phyloP scores from a whole-genome alignment of 2,113 vertebrate species.

The Trichechus manatus region DNA sequence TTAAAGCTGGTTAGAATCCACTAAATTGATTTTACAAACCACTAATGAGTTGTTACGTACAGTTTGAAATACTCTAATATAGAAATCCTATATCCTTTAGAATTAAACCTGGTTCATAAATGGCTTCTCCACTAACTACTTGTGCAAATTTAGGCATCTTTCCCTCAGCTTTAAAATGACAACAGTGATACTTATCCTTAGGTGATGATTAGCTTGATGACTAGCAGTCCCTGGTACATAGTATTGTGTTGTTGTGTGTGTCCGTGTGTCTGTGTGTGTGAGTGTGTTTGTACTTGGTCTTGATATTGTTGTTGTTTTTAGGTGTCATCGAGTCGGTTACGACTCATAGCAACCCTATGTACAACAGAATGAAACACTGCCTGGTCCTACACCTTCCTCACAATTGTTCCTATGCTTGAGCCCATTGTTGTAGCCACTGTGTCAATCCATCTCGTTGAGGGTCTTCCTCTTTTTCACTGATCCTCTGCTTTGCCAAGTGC shows the following conservation, averaged over 20 bases:
- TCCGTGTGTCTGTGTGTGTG: too few species aligned
- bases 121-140: neutral
- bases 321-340: too few species aligned
- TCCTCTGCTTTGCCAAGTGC: neutral
- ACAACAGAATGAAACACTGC: neutral
- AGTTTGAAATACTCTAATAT: neutral
- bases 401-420: neutral
- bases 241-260: neutral
- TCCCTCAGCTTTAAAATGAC: neutral
- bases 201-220: neutral
- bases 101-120: neutral
- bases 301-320: too few species aligned
- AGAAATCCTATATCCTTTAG: neutral
- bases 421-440: neutral
- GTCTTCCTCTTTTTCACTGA: neutral
- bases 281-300: too few species aligned
- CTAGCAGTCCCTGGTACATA: neutral
- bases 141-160: neutral
- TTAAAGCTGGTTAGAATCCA: neutral
- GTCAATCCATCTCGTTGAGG: neutral
- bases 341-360: too few species aligned
- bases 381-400: neutral
- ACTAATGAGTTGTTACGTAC: neutral
- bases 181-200: neutral
- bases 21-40: neutral